Base-by-base conservation (phyloP, 2,797 vertebrate species). In the Dendrocincla tyrannina region DNA sequence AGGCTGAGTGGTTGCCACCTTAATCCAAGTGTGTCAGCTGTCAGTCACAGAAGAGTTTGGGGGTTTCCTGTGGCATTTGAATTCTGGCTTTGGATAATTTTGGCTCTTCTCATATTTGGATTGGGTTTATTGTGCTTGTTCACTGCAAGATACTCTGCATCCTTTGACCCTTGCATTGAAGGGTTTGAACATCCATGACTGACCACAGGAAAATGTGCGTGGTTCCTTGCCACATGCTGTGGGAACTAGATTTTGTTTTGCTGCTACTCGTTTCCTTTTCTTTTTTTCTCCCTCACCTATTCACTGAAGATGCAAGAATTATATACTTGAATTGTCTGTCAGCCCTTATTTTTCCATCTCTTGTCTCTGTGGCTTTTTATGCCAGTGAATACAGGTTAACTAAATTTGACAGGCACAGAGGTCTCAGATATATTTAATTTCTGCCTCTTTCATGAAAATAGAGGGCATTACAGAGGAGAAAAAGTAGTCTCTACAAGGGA, bases 381-480 rank as follows among this genome's bases (percentile, higher is more conserved):
- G 3, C 52, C 53, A 66, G 35, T 53, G 68, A 89, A 77, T 91
- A 62, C 19, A 55, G 53, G 89, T 86, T 66, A 88, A 90, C 42
- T n/a, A 84, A 68, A 94, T 94, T 69, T 84, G 93, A 88, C 83
- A 95, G 69, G 46, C 66, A 20, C 50, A 68, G 55, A 78, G 83
- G 55, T 86, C 88, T 91, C 49, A n/a, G 66, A 30, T 76, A 72
- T 37, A 86, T 88, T 97, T 84, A 84, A 91, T 93, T 95, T 93
- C 85, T 95, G 70, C 62, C 73, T 50, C 42, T 93, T 92, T 47
- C 42, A 23, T 73, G 73, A 69, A 93, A 67, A 69, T 33, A 93
- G 32, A 6, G 0, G 69, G 50, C 35, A 58, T 63, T 84, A 55
- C 39, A 81, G 76, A 78, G 47, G 17, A 78, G 62, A 46, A 82